Conservation (phyloP, 2,888 invertebrate genomes). For the Nipponacmea schrenckii region DNA sequence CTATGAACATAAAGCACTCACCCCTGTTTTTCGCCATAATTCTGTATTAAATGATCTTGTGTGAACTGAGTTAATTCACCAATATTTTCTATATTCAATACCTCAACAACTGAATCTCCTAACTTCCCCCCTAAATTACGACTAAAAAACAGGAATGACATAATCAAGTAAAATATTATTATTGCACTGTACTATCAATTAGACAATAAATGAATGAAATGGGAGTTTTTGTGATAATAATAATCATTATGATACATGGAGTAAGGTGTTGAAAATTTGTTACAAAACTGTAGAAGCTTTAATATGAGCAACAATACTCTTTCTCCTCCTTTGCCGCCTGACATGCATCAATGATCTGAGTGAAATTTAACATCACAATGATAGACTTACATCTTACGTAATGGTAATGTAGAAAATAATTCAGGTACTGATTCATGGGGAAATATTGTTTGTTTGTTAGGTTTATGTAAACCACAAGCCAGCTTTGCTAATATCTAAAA, state of each 20-base stretch:
- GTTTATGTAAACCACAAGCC: constrained; percentile 83
- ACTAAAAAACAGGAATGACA: constrained; percentile 45
- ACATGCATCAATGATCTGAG: no score
- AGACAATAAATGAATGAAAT: no score
- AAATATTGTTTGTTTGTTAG: constrained; percentile 85
- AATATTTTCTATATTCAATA: constrained; percentile 81
- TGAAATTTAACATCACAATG: no score
- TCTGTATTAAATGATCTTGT: constrained; percentile 77
- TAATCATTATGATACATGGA: no score
- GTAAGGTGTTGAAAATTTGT: no score
- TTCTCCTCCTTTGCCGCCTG: no score
- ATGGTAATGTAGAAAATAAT: constrained; percentile 77
- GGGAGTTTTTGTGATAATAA: no score
- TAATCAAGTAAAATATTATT: neutral
- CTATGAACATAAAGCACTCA: no score
- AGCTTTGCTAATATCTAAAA: constrained; percentile 87
- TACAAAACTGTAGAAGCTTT: no score
- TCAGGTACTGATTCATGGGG: constrained; percentile 77
- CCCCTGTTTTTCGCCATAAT: constrained; percentile 80
- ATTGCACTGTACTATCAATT: no score
- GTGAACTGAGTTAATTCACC: constrained; percentile 80
- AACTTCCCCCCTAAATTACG: constrained; percentile 94
- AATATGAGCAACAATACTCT: no score
- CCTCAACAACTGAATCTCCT: constrained; percentile 81
- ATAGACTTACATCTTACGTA: constrained; percentile 78